Evolutionary conservation across 1,140 invertebrate genomes (phyloP), one percentile per base, ranked within the genome.

Genomic region (Drosophila insularis): DNA sequence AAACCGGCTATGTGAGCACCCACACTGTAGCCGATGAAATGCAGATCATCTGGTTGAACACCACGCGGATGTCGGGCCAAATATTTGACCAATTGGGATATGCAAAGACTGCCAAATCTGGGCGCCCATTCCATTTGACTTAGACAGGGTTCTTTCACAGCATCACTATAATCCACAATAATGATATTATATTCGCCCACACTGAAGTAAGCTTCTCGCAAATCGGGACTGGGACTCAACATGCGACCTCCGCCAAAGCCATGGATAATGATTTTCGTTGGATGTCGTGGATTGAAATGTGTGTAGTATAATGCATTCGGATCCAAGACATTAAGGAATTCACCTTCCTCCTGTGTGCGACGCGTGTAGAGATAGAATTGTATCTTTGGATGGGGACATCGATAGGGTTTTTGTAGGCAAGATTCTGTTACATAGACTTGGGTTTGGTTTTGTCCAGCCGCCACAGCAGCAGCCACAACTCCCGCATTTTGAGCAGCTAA

Each of bases 1-100:
- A 97, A 92, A 0, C 97, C 97, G 21, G 96, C 95, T 53, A 97
- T 97, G 77, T 97, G 96, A 0, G 97, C 96, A 7, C 97, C 96
- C 21, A 97, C 95, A 81, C 96, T 97, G 91, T 97, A 97, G 0
- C 97, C 97, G 54, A 97, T 95, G 0, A 97, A 93, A 91, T 97
- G 97, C 23, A 97, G 92, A 54, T 94, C 94, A 80, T 96, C 95
- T 0, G 96, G 95, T 23, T 92, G 93, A 1, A 96, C 94, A 0
- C 95, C 94, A 58, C 95, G 94, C 0, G 96, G 96, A 93, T 97
- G 96, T 66, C 95, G 93, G 43, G 94, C 94, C 72, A 97, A 90
- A 81, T 97, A 97, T 72, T 95, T 95, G 46, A 97, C 93, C 82
- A 97, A 92, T 91, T 97, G 96, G 23, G 96, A 95, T 75, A 97